Conservation (phyloP, 35 echinoderm and acorn worm genomes). For the Apostichopus japonicus region DNA sequence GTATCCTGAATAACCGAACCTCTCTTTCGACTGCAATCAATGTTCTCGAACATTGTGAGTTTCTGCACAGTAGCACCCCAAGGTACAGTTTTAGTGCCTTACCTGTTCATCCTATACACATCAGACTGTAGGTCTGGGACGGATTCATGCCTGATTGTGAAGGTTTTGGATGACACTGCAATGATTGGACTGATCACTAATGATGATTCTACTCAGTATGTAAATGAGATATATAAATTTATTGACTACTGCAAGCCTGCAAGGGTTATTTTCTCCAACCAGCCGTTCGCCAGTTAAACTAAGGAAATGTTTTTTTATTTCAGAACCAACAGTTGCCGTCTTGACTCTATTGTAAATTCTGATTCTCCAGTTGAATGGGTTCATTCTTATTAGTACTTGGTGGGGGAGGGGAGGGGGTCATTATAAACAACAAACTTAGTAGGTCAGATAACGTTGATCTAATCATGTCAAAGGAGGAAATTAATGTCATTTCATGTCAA, state of each 20-base stretch:
- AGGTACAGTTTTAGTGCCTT: background rate
- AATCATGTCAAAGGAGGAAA: constrained; percentile 4
- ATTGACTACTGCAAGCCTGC: background rate
- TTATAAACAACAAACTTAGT: background rate
- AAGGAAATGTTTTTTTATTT: background rate
- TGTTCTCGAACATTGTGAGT: background rate
- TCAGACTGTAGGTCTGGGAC: background rate
- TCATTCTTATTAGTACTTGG: background rate
- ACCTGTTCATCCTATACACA: background rate
- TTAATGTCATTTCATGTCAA: constrained; percentile 4
- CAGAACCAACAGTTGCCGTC: background rate
- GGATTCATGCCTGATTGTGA: background rate
- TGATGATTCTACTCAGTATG: background rate
- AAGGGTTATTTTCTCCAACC: background rate
- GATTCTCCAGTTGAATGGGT: constrained; percentile 7
- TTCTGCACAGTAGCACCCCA: background rate
- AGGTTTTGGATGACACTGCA: background rate
- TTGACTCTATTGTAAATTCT: background rate
- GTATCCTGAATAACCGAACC: background rate
- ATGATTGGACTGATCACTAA: background rate
- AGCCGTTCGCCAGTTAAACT: background rate
- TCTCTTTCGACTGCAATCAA: background rate
- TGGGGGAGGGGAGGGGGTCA: too few relatives aligned
- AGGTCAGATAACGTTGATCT: background rate
- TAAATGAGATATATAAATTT: background rate